phyloP scores from a whole-genome alignment of 2,888 invertebrate species.

The Drosophila setosimentum region DNA sequence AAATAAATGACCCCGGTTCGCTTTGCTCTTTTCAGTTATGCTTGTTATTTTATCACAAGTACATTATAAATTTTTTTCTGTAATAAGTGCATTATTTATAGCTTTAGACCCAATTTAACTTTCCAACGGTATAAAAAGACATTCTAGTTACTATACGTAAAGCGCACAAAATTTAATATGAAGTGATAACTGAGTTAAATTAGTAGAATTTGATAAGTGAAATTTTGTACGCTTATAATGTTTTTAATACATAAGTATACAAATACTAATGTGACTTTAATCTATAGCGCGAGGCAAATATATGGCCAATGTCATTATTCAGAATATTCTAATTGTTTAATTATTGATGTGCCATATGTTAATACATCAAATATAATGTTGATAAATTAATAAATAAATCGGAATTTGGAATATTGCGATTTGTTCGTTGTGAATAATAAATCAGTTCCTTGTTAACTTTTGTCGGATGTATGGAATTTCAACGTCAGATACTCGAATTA shows the following conservation, averaged over 20 bases:
- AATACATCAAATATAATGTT: background rate
- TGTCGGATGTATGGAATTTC: background rate
- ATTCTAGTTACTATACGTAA: background rate
- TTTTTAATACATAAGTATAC: background rate
- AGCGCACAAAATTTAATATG: background rate
- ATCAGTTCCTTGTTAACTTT: background rate
- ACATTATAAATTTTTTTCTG: too few species aligned
- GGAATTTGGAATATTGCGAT: background rate
- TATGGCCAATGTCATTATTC: background rate
- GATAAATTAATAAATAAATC: background rate
- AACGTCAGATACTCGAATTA: background rate
- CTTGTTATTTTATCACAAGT: background rate
- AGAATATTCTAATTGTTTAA: background rate
- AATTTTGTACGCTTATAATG: background rate
- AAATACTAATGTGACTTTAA: background rate
- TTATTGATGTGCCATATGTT: background rate
- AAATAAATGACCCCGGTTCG: background rate
- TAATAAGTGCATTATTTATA: too few species aligned
- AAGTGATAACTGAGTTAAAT: background rate
- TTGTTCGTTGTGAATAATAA: background rate
- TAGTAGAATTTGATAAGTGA: background rate
- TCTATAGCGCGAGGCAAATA: background rate
- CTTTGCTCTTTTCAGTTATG: background rate
- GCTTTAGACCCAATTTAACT: background rate
- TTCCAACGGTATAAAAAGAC: background rate